Conservation (phyloP, 2,888 invertebrate genomes). For the Halictus ligatus region DNA sequence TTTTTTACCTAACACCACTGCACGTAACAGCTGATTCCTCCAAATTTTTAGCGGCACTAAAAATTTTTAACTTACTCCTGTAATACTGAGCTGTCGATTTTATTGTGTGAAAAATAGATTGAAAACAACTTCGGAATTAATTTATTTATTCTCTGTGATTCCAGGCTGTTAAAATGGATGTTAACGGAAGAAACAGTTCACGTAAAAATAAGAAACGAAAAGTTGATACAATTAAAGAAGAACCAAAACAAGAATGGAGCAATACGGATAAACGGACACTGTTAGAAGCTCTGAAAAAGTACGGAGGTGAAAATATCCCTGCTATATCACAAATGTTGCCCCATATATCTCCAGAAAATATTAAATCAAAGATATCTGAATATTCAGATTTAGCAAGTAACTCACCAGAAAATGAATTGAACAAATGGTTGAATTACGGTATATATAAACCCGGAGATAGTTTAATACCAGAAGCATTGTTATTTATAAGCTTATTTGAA, state of each 20-base stretch:
- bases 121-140: not conserved
- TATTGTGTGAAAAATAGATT: not conserved
- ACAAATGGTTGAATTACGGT: conserved; percentile 73
- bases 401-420: conserved; percentile 55
- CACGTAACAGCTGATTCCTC: no score
- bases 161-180: conserved; percentile 23
- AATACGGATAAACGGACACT: conserved; percentile 72
- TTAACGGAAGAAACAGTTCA: not conserved
- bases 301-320: conserved; percentile 73
- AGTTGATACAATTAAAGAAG: not conserved
- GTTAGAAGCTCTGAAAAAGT: conserved; percentile 72
- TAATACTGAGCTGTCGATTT: not conserved
- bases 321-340: conserved; percentile 72
- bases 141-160: not conserved
- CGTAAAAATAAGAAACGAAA: not conserved
- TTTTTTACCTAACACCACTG: no score
- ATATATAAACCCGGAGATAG: conserved; percentile 68
- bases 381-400: conserved; percentile 66
- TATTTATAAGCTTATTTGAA: conserved; percentile 78
- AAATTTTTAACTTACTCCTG: not conserved
- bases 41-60: not conserved
- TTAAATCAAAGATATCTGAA: conserved; percentile 74
- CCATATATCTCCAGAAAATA: conserved; percentile 64
- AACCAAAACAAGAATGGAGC: conserved; percentile 24
- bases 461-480: conserved; percentile 75